Evolutionary conservation across 2,888 invertebrate genomes (phyloP), one percentile per base, ranked within the genome.

Genomic region (Protodeltote pygarga): DNA sequence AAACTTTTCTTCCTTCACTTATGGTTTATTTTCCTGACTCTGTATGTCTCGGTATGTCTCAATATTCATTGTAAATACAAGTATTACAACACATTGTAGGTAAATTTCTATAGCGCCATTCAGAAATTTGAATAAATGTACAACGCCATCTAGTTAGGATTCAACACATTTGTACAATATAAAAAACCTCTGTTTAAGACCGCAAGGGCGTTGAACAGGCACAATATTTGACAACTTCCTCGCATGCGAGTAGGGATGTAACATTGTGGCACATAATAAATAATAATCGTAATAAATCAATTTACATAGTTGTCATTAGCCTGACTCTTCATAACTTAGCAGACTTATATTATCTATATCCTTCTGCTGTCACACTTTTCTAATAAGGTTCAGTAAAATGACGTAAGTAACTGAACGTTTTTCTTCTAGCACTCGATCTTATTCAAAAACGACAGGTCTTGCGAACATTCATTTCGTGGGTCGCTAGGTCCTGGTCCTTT

Each of bases 391-490:
- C 25, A 44, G 31, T 37, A 44, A 14, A 21, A 37, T 44, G 4
- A 37, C 42, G 5, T 35, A 47, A 0, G 48, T 48, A 0, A 42
- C 31, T 21, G 42, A 37, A 1, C 42, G 48, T 37, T 21, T 35
- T 25, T 42, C 25, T 35, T 49, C 32, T 38, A 44, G 37, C 32
- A 49, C 44, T 27, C 31, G 48, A 44, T 37, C 37, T 25, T 35
- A 3, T 40, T 47, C 41, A 28, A 33, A 41, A 24, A 42, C 42
- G 48, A 47, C 24, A 14, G 41, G 34, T 31, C 34, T 42, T 35
- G 31, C 42, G 28, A 48, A 48, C 34, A 31, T 31, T 23, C 35
- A 41, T 48, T 48, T 42, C 35, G 32, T 34, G 47, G 47, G 40
- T 47, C 34, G 29, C 40, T 48, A 9, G 47, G 47, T 42, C 34